A percentile compares a stretch with the other conserved stretches of the same genome.
Evolutionary conservation across 2,888 invertebrate genomes (phyloP).

Genomic region (Ophonus ardosiacus): DNA sequence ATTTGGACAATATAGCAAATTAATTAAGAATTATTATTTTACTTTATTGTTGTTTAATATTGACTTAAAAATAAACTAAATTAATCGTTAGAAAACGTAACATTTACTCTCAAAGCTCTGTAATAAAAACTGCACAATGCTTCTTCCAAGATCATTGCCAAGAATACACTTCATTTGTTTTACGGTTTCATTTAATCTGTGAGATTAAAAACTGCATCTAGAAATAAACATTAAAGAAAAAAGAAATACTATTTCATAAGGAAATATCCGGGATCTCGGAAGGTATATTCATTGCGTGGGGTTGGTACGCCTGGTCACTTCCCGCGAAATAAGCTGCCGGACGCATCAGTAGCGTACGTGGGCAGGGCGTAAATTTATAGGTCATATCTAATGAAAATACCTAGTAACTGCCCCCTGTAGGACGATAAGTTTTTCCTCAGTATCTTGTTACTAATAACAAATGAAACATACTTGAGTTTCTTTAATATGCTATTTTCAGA

Average conservation of each 20-base stretch:
- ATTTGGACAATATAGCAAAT: no score
- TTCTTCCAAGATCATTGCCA: neutral
- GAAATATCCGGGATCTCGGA: neutral
- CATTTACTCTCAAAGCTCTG: neutral
- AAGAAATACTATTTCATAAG: neutral
- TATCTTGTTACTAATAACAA: neutral
- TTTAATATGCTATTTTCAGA: neutral
- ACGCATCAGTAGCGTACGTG: conserved; percentile 18
- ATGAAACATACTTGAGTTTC: neutral
- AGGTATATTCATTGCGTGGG: neutral
- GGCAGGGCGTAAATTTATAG: neutral
- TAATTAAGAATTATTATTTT: neutral
- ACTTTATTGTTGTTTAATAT: neutral
- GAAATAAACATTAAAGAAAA: neutral
- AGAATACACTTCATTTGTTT: neutral
- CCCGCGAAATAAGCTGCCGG: conserved; percentile 7
- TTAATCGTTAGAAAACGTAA: neutral
- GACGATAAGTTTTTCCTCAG: neutral
- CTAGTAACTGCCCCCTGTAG: neutral
- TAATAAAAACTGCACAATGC: neutral
- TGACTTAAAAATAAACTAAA: neutral
- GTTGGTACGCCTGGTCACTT: neutral
- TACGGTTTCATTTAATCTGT: neutral
- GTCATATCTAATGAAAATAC: conserved; percentile 7
- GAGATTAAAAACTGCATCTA: neutral